phyloP scores from a whole-genome alignment of 2,888 invertebrate species.

The Sesamia inferens region DNA sequence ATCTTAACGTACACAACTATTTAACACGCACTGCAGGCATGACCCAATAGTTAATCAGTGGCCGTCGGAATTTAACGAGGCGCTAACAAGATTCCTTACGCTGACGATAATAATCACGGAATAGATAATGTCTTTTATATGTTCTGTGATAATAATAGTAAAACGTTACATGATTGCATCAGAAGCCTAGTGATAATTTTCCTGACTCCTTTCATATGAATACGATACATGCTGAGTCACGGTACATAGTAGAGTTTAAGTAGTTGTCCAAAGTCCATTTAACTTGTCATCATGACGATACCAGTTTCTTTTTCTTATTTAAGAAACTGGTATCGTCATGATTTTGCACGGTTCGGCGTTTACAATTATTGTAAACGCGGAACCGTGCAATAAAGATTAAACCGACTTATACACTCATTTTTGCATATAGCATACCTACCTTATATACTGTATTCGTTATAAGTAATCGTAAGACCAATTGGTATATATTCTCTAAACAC shows the following conservation, averaged over 20 bases:
- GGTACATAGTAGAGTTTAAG: neutral
- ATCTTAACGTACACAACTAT: slow-evolving; percentile 9
- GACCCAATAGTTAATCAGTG: no score
- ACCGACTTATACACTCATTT: neutral
- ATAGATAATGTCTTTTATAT: no score
- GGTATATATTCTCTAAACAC: slow-evolving; percentile 43
- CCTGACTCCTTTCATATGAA: neutral
- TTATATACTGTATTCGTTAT: slow-evolving; percentile 14
- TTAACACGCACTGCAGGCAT: slow-evolving; percentile 15
- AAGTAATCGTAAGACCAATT: neutral
- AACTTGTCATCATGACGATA: slow-evolving; percentile 3
- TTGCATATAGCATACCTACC: neutral
- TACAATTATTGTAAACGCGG: no score
- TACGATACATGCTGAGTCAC: slow-evolving; percentile 9
- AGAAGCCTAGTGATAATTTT: neutral
- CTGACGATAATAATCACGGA: no score
- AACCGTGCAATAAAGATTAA: slow-evolving; percentile 1
- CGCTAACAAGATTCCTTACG: neutral
- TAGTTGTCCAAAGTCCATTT: slow-evolving; percentile 33
- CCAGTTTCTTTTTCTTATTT: no score
- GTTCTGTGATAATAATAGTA: neutral
- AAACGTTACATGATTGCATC: slow-evolving; percentile 25
- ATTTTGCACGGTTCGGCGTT: no score
- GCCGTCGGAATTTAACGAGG: neutral
- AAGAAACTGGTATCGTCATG: no score